phyloP scores from a whole-genome alignment of 2,888 invertebrate species.

The Drosophila kuntzei region DNA sequence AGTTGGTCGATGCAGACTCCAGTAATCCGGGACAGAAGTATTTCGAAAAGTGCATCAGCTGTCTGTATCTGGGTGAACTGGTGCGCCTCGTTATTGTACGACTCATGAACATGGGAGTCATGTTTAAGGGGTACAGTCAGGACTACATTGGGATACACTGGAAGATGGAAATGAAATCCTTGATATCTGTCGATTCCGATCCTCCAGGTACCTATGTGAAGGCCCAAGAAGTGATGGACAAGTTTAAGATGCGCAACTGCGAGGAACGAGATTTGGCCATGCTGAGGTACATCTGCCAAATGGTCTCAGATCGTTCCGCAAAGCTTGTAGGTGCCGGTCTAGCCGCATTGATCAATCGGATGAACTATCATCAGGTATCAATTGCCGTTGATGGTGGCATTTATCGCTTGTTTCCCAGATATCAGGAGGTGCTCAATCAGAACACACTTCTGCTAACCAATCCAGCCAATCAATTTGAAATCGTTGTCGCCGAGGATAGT shows the following conservation, averaged over 20 bases:
- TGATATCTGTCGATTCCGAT: conserved; percentile 97
- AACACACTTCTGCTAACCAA: conserved; percentile 24
- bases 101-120: conserved; percentile 89
- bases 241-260: conserved; percentile 88
- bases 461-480: conserved; percentile 38
- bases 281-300: conserved; percentile 94
- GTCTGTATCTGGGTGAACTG: conserved; percentile 98
- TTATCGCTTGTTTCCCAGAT: conserved; percentile 59
- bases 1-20: conserved; percentile 91
- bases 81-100: conserved; percentile 93
- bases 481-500: conserved; percentile 60
- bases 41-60: conserved; percentile 93
- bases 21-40: conserved; percentile 92
- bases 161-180: conserved; percentile 96
- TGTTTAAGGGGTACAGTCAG: conserved; percentile 51
- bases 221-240: conserved; percentile 92
- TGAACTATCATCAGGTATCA: conserved; percentile 25
- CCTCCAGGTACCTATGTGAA: conserved; percentile 91
- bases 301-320: conserved; percentile 95
- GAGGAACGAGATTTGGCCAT: conserved; percentile 94
- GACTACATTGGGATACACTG: conserved; percentile 56
- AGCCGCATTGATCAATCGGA: conserved; percentile 85
- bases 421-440: conserved; percentile 35
- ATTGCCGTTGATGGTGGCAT: conserved; percentile 68
- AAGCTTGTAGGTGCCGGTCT: conserved; percentile 95